Percentiles rank a stretch among this genome's conserved stretches.
phyloP scores from a whole-genome alignment of 2,113 vertebrate species.

The cat (Felis catus) region F.catus_Fca126_mat1.0 CM031416.1:21742501-21743000 shows the following conservation, averaged over 20 bases:
- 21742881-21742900: not conserved
- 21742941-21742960: not conserved
- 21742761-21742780: not conserved
- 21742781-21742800: not conserved
- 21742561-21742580: not conserved
- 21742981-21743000: not conserved
- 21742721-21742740: not conserved
- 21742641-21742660: not conserved
- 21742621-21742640: not conserved
- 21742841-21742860: not conserved
- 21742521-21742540: not conserved
- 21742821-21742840: not conserved
- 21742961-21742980: not conserved
- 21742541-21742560: not conserved
- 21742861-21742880: not conserved
- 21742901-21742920: not conserved
- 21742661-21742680: not conserved
- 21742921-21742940: not conserved
- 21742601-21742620: not conserved
- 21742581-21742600: not conserved
- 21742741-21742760: not conserved
- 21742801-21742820: not conserved
- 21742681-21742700: not conserved
- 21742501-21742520: not conserved
- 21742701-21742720: not conserved